Conservation (phyloP, 2,888 invertebrate genomes). For the Drosophila emarginata region DNA sequence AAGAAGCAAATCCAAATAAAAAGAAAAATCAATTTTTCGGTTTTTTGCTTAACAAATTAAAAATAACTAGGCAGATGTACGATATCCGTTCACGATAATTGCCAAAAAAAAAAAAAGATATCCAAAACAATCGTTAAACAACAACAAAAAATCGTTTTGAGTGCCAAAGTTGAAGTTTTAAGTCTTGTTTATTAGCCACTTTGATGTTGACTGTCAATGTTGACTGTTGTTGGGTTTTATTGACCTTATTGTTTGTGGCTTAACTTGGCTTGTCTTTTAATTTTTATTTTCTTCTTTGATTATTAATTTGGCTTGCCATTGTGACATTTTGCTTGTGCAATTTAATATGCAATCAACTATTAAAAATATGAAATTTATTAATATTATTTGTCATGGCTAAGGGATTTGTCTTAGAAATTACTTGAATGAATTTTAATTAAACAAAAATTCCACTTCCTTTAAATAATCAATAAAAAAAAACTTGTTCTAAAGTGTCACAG, state of each 20-base stretch:
- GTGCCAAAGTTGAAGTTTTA: slow-evolving; percentile 34
- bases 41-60: slow-evolving; percentile 67
- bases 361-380: slow-evolving; percentile 4
- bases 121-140: neutral
- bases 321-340: slow-evolving; percentile 62
- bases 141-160: slow-evolving; percentile 11
- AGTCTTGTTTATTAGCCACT: slow-evolving; percentile 50
- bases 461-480: slow-evolving; percentile 17
- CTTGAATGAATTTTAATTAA: slow-evolving; percentile 42
- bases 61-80: slow-evolving; percentile 53
- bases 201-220: slow-evolving; percentile 26
- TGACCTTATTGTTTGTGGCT: slow-evolving; percentile 63
- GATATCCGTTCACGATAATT: slow-evolving; percentile 43
- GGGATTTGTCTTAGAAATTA: neutral
- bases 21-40: slow-evolving; percentile 55
- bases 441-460: slow-evolving; percentile 34
- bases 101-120: slow-evolving; percentile 33
- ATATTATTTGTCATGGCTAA: slow-evolving; percentile 7
- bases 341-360: slow-evolving; percentile 35
- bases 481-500: slow-evolving; percentile 26
- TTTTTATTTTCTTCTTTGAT: slow-evolving; percentile 36
- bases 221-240: slow-evolving; percentile 49
- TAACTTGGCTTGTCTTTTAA: slow-evolving; percentile 34
- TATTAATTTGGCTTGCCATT: slow-evolving; percentile 60
- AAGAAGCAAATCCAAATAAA: too few species aligned